A percentile compares a stretch with the other conserved stretches of the same genome.
Conservation (phyloP, 2,888 invertebrate species). For the Lapara coniferarum region DNA sequence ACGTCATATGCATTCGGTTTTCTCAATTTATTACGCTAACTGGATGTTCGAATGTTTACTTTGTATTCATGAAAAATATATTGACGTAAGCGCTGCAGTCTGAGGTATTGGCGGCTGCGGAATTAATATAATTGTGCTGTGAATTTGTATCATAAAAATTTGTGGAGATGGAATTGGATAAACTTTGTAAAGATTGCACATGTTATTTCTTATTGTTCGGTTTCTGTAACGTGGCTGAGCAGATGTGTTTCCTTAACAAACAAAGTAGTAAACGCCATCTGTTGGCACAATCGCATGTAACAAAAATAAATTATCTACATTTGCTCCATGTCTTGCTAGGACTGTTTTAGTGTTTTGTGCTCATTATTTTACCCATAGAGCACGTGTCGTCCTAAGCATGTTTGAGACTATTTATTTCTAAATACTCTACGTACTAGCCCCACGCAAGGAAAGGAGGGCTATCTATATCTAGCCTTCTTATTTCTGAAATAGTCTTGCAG, state of each 20-base stretch:
- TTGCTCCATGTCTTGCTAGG: not conserved
- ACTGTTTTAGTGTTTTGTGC: no score
- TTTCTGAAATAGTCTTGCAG: no score
- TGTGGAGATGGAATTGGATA: not conserved
- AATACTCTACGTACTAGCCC: no score
- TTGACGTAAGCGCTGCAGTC: constrained; percentile 30
- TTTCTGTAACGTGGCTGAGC: not conserved
- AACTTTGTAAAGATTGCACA: not conserved
- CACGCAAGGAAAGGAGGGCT: no score
- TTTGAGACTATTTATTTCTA: no score
- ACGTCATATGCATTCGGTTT: constrained; percentile 34
- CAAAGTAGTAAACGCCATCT: constrained; percentile 6
- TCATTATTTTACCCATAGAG: no score
- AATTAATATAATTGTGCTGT: constrained; percentile 28
- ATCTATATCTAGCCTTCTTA: not conserved
- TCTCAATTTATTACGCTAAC: constrained; percentile 6
- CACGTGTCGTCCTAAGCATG: no score
- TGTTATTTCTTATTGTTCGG: not conserved
- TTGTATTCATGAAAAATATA: constrained; percentile 31
- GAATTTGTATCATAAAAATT: constrained; percentile 1
- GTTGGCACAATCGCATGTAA: constrained; percentile 2
- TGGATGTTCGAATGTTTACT: constrained; percentile 29
- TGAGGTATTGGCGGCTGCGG: constrained; percentile 31
- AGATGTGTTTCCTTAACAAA: not conserved
- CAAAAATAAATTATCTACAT: not conserved